phyloP scores from a whole-genome alignment of 2,888 invertebrate species.

The Serrognathus titanus region DNA sequence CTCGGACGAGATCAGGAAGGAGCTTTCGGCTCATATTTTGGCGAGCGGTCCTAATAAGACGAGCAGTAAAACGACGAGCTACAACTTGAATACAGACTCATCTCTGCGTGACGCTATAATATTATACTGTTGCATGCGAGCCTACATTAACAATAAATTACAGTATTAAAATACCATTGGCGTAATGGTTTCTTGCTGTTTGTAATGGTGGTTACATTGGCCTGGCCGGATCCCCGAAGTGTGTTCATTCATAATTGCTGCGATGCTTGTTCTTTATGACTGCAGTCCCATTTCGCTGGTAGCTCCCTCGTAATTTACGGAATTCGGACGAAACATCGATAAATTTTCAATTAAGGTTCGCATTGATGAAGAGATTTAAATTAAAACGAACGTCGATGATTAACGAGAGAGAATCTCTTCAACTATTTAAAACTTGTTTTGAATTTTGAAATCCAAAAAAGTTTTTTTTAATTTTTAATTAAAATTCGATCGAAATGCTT shows the following conservation, averaged over 20 bases:
- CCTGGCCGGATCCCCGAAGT: slow-evolving; percentile 22
- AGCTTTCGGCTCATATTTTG: slow-evolving; percentile 5
- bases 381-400: too few species aligned
- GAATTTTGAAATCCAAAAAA: too few species aligned
- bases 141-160: slow-evolving; percentile 47
- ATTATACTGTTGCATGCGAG: slow-evolving; percentile 41
- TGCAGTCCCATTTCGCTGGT: background rate
- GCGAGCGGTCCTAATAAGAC: slow-evolving; percentile 4
- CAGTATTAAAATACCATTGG: slow-evolving; percentile 46
- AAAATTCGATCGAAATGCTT: too few species aligned
- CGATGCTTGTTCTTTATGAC: slow-evolving; percentile 23
- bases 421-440: too few species aligned
- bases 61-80: slow-evolving; percentile 1
- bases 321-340: too few species aligned
- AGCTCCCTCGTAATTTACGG: too few species aligned
- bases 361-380: too few species aligned
- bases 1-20: too few species aligned
- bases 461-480: too few species aligned
- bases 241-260: slow-evolving; percentile 42
- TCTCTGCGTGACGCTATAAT: slow-evolving; percentile 22
- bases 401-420: too few species aligned
- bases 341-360: too few species aligned
- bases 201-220: slow-evolving; percentile 33
- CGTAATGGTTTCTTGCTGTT: slow-evolving; percentile 45
- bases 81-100: slow-evolving; percentile 3